Evolutionary conservation across 2,888 invertebrate genomes (phyloP), one percentile per base, ranked within the genome.

Genomic region (Strigamia transsilvanica): DNA sequence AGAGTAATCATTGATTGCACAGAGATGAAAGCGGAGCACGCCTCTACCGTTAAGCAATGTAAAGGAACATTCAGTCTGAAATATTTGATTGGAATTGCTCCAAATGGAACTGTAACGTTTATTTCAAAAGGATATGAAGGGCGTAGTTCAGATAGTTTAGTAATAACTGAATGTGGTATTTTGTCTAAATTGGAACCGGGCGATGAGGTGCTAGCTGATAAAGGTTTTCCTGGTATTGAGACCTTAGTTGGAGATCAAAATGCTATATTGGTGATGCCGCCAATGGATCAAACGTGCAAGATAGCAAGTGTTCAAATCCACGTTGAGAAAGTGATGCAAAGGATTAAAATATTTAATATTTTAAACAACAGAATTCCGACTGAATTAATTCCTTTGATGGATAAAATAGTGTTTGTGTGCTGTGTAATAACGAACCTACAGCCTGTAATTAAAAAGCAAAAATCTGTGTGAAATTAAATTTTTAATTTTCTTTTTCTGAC

Each of bases 21-120:
- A 13, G 66, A 66, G n/a, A n/a, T 66, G 42, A 66, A 15, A 66
- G n/a, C 66, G 10, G 66, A 18, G n/a, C 66, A 66, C 7, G 13
- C 10, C 10, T 13, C 10, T 15, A 18, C n/a, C 18, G n/a, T 18
- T 66, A 18, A 13, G 18, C n/a, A 66, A 18, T 66, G 18, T n/a
- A 66, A 66, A 66, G 23, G 66, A 10, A 18, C 23, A 7, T 66
- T 13, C 66, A 66, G 7, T 6, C 9, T 21, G 10, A 66, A 66
- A 15, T 66, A 66, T 66, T 66, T 66, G 23, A 66, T 66, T 66
- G 7, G 66, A 9, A 6, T 66, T 66, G 66, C 66, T 66, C 66
- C 66, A 66, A n/a, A 66, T 66, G 66, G n/a, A 9, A 9, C 10
- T 21, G 23, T 66, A 9, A 21, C 23, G n/a, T 66, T 66, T 66